Evolutionary conservation across 2,888 invertebrate species (phyloP).

Genomic region (Acanthosepion pharaonis): DNA sequence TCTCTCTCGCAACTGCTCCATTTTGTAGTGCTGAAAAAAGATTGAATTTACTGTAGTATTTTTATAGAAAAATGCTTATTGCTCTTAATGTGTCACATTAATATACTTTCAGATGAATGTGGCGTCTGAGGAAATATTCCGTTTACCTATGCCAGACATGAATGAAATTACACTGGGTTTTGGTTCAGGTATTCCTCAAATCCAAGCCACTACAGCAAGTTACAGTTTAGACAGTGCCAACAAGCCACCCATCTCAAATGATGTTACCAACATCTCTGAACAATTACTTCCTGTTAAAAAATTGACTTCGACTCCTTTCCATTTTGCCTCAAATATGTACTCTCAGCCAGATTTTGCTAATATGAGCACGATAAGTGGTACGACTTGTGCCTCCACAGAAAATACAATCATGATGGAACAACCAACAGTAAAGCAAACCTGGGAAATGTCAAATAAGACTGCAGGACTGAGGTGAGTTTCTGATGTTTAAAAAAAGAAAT

Average conservation of each 20-base stretch:
- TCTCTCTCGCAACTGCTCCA: too few relatives aligned
- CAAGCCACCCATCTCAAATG: neutral
- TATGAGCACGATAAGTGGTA: neutral
- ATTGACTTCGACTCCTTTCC: constrained; percentile 25
- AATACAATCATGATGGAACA: constrained; percentile 24
- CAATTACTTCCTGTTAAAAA: neutral
- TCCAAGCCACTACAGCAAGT: neutral
- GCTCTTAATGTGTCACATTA: neutral
- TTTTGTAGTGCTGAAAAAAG: too few relatives aligned
- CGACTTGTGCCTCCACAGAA: neutral
- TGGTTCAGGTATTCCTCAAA: neutral
- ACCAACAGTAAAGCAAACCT: neutral
- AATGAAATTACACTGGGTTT: constrained; percentile 38
- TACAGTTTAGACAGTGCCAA: too few relatives aligned
- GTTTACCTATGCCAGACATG: constrained; percentile 43
- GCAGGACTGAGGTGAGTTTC: neutral
- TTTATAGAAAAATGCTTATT: too few relatives aligned
- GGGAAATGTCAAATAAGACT: constrained; percentile 1
- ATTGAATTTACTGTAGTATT: too few relatives aligned
- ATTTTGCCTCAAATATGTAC: neutral
- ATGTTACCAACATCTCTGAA: neutral
- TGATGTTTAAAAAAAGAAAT: too few relatives aligned
- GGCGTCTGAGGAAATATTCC: neutral
- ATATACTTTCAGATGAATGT: neutral
- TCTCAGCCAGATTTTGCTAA: constrained; percentile 39